These are phyloP conservation scores for Benthosema pterotum DNA, from an alignment of 2,797 vertebrate genomes.

Conservation along the genomic window DNA sequence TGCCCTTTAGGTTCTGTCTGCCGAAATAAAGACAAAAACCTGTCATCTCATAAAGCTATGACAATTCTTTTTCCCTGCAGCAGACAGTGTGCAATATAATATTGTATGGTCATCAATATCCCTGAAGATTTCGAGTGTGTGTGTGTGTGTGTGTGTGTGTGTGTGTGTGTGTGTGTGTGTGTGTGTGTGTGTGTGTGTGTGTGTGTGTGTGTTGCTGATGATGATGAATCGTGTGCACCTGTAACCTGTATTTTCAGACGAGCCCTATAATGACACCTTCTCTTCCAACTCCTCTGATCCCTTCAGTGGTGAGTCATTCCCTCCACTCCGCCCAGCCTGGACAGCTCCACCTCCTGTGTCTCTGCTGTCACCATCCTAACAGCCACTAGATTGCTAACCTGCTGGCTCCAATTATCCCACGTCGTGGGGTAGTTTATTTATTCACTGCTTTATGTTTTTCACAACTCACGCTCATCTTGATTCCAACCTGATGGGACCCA, in stretches of 20 bases:
- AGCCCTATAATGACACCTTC: conserved; percentile 89
- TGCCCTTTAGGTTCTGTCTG: too few relatives aligned
- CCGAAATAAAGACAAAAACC: neutral
- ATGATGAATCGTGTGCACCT: conserved; percentile 70
- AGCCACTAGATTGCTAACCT: conserved; percentile 46
- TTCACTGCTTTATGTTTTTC: too few relatives aligned
- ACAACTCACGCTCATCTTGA: conserved; percentile 8
- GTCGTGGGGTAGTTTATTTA: neutral
- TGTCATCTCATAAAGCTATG: conserved; percentile 4
- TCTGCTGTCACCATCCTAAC: conserved; percentile 24
- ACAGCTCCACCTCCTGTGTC: conserved; percentile 42
- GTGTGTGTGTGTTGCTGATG: conserved; percentile 10
- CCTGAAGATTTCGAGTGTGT: conserved; percentile 2
- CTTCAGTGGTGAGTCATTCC: conserved; percentile 90
- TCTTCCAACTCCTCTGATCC: conserved; percentile 90
- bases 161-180: conserved; percentile 3
- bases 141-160: conserved; percentile 11
- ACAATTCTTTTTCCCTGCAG: too few relatives aligned
- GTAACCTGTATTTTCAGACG: conserved; percentile 91
- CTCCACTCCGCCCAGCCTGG: conserved; percentile 26
- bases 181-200: conserved; percentile 21
- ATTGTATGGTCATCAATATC: neutral
- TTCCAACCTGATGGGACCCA: too few relatives aligned
- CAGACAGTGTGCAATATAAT: too few relatives aligned
- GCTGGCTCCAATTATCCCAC: conserved; percentile 10